Base-by-base conservation (phyloP, 2,113 vertebrate species). In the human region DNA sequence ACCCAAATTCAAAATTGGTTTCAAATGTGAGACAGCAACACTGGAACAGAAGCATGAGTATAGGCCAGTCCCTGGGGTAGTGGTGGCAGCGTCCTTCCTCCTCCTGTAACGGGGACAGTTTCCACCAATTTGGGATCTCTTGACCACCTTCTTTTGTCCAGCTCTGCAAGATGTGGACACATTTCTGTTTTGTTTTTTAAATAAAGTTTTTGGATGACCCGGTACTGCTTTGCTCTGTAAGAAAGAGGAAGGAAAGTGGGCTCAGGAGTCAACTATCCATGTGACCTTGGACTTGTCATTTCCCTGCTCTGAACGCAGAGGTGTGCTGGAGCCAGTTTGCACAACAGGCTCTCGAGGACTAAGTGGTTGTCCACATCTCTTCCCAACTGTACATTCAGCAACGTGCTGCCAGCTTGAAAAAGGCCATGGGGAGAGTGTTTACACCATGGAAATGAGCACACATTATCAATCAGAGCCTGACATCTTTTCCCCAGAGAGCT, bases 31-130 rank as follows among this genome's bases (percentile, higher is more conserved):
- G n/a, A 72, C 0, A 43, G 55, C 0, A 0, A 22, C 61, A 61
- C 9, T 3, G 43, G n/a, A n/a, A 61, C 40, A 0, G 25, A 35
- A 72, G 68, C 72, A 32, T 7, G 14, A 48, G 25, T 25, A 18
- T 1, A 7, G 70, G 61, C 57, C 59, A n/a, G 75, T 23, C 52
- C 23, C 1, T 12, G 14, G 14, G 45, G 55, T 32, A 9, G 22
- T 2, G 3, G 12, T 0, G 30, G 17, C 16, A 3, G 4, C 1
- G 3, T 45, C 38, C 11, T 27, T 64, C 16, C 14, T 6, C 11
- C 50, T n/a, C 27, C 23, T 76, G 18, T 5, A 17, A 2, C 8
- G 45, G 40, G 80, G 23, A 32, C 13, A 38, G 23, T 72, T 27
- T 75, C 32, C 50, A 57, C 30, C 48, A 43, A 64, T 55, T 14